Conservation (phyloP, 2,888 invertebrate species). For the Esperia sulphurella region DNA sequence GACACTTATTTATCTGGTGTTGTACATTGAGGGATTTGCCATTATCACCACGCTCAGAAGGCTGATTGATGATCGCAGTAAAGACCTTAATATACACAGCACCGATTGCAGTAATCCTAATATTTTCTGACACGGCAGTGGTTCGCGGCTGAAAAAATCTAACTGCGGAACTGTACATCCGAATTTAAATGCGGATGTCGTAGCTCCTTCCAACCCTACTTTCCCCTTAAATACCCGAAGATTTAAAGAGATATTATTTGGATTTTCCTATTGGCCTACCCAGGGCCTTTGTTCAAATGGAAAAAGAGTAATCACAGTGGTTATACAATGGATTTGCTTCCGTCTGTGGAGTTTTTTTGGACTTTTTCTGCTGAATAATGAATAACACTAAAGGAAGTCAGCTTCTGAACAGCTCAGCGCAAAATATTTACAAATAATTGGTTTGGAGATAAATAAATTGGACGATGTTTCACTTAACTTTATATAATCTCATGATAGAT, state of each 20-base stretch:
- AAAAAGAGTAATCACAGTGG: slow-evolving; percentile 21
- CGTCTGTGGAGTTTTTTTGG: slow-evolving; percentile 13
- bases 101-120: background rate
- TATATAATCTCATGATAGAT: no score
- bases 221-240: background rate
- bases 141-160: background rate
- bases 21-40: no score
- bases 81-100: no score
- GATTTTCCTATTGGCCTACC: slow-evolving; percentile 19
- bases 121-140: background rate
- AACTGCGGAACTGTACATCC: background rate
- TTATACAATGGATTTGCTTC: slow-evolving; percentile 15
- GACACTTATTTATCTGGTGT: no score
- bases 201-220: background rate
- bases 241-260: slow-evolving; percentile 16
- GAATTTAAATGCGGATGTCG: background rate
- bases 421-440: no score
- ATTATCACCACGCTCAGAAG: no score
- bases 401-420: no score
- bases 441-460: no score
- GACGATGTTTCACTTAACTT: no score
- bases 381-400: background rate
- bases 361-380: background rate
- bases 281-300: slow-evolving; percentile 18
- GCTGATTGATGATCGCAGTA: no score